phyloP scores from a whole-genome alignment of 1,140 invertebrate species.

The Brachionus calyciflorus region DNA sequence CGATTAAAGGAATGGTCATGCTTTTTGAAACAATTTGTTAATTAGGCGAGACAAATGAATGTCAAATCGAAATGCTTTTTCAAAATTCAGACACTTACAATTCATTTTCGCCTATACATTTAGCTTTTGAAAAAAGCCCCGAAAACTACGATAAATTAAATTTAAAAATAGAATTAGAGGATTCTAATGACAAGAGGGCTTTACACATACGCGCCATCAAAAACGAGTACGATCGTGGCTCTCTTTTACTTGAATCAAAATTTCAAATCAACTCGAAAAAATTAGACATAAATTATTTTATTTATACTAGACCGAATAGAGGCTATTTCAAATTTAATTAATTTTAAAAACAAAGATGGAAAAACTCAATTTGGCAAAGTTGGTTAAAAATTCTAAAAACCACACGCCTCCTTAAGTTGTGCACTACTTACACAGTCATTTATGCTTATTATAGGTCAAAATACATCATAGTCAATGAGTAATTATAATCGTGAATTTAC shows the following conservation, averaged over 20 bases:
- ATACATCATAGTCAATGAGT: background rate
- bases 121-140: too few relatives aligned
- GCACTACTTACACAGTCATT: constrained; percentile 20
- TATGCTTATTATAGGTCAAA: constrained; percentile 33
- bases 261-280: background rate
- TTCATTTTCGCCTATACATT: too few relatives aligned
- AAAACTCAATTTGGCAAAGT: constrained; percentile 87
- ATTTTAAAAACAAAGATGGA: constrained; percentile 66
- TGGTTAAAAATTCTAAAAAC: constrained; percentile 35
- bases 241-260: background rate
- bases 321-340: constrained; percentile 46
- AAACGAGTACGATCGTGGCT: constrained; percentile 24
- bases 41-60: too few relatives aligned
- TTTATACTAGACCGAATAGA: constrained; percentile 12
- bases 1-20: background rate
- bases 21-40: background rate
- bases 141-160: background rate
- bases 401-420: background rate
- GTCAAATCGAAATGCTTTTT: too few relatives aligned
- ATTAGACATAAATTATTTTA: background rate
- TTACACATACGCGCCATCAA: constrained; percentile 12
- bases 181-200: constrained; percentile 14
- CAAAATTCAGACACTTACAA: too few relatives aligned
- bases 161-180: background rate
- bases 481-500: background rate